A percentile compares a stretch with the other conserved stretches of the same genome.
Evolutionary conservation across 2,113 vertebrate genomes (phyloP).

Genomic region (Girardinichthys multiradiatus): DNA sequence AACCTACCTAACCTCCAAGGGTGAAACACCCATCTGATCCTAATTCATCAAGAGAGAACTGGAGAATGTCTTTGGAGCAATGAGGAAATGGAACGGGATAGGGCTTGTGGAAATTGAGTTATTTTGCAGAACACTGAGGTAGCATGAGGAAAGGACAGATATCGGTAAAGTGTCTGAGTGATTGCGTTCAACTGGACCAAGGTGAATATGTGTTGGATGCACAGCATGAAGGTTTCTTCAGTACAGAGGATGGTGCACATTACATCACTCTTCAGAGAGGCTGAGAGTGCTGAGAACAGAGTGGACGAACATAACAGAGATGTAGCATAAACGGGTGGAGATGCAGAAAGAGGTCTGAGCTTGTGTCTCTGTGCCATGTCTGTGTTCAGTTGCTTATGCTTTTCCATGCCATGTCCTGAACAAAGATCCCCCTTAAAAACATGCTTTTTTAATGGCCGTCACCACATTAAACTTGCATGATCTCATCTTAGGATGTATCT

Average conservation of each 20-base stretch:
- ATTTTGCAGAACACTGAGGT: conserved; percentile 23
- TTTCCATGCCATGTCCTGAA: conserved; percentile 52
- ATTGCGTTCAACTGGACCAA: conserved; percentile 13
- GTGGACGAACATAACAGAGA: conserved; percentile 64
- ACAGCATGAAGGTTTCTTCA: conserved; percentile 39
- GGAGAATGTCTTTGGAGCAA: conserved; percentile 35
- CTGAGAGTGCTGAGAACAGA: conserved; percentile 38
- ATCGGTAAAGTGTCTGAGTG: conserved; percentile 14
- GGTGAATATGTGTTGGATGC: conserved; percentile 11
- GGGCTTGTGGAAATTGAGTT: conserved; percentile 16
- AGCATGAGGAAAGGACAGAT: conserved; percentile 7
- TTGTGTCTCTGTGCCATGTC: conserved; percentile 54
- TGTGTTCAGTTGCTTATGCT: conserved; percentile 59
- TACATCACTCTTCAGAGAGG: conserved; percentile 33
- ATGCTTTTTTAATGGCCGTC: conserved; percentile 57
- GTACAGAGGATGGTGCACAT: conserved; percentile 19
- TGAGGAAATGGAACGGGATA: conserved; percentile 27
- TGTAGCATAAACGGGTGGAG: conserved; percentile 83
- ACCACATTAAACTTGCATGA: conserved; percentile 70
- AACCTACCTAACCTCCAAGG: conserved; percentile 46
- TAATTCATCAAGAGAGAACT: conserved; percentile 49
- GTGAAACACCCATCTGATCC: conserved; percentile 39
- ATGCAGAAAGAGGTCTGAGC: conserved; percentile 55
- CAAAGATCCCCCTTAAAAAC: conserved; percentile 36
- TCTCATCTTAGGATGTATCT: conserved; percentile 62